These are phyloP conservation scores for Gephyroberyx darwinii DNA, from an alignment of 2,797 vertebrate genomes.

Conservation along the genomic window DNA sequence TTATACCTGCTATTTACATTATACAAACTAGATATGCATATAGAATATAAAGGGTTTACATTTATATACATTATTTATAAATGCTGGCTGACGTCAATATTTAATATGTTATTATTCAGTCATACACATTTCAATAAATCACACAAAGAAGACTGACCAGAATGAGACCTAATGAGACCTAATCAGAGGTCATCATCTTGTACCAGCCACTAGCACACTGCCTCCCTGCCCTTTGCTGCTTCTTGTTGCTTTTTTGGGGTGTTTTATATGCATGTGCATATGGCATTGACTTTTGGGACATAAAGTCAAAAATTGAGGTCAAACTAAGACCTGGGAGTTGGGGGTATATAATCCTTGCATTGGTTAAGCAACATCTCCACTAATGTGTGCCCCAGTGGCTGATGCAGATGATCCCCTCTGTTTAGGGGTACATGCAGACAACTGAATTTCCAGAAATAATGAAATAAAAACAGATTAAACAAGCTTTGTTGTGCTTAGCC, in stretches of 20 bases:
- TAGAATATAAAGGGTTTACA: conserved; percentile 86
- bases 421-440: conserved; percentile 51
- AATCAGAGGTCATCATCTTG: conserved; percentile 57
- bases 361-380: conserved; percentile 36
- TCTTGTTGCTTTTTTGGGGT: conserved; percentile 16
- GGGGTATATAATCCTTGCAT: conserved; percentile 1
- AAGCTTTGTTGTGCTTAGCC: conserved; percentile 44
- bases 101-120: conserved; percentile 72
- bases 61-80: conserved; percentile 87
- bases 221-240: conserved; percentile 41
- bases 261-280: conserved; percentile 19
- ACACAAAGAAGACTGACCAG: conserved; percentile 61
- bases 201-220: conserved; percentile 59
- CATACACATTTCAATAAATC: conserved; percentile 72
- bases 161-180: conserved; percentile 50
- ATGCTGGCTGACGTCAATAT: conserved; percentile 79
- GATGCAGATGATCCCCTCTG: conserved; percentile 59
- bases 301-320: conserved; percentile 12
- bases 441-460: conserved; percentile 36
- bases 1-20: conserved; percentile 84
- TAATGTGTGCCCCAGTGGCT: conserved; percentile 48
- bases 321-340: conserved; percentile 24
- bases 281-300: conserved; percentile 14
- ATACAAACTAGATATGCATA: conserved; percentile 86
- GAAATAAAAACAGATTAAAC: conserved; percentile 27